These are phyloP conservation scores for Hyalella azteca DNA, from an alignment of 2,888 invertebrate species.

Conservation along the genomic window DNA sequence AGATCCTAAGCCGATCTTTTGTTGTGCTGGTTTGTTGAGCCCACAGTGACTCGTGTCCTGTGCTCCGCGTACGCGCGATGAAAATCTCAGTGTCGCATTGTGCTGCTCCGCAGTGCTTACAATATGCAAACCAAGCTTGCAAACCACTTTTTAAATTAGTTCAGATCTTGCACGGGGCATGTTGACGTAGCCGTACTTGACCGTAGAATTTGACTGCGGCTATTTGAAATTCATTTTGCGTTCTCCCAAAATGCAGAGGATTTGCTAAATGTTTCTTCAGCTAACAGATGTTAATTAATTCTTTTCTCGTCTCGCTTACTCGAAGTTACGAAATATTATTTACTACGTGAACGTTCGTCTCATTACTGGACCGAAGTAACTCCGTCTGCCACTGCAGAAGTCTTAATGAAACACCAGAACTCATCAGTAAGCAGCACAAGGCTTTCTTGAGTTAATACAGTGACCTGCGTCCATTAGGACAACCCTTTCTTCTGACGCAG, in stretches of 20 bases:
- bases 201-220: too few species aligned
- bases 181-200: too few species aligned
- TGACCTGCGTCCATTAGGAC: slow-evolving; percentile 32
- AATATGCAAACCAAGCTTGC: too few species aligned
- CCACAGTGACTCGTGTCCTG: slow-evolving; percentile 24
- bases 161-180: too few species aligned
- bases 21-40: slow-evolving; percentile 4
- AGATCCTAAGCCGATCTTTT: slow-evolving; percentile 11
- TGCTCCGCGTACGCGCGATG: slow-evolving; percentile 5
- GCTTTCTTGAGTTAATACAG: slow-evolving; percentile 21
- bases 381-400: slow-evolving; percentile 4
- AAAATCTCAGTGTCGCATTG: slow-evolving; percentile 31
- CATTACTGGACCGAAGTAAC: slow-evolving; percentile 2
- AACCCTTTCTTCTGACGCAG: slow-evolving; percentile 18
- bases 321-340: too few species aligned
- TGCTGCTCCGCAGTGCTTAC: background rate
- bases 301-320: too few species aligned
- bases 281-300: too few species aligned
- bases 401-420: slow-evolving; percentile 11
- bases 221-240: too few species aligned
- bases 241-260: too few species aligned
- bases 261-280: too few species aligned
- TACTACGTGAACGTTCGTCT: too few species aligned
- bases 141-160: too few species aligned
- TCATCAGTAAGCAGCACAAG: slow-evolving; percentile 13